A percentile compares a stretch with the other conserved stretches of the same genome.
Conservation (phyloP, 2,888 invertebrate genomes). For the Agriotes lineatus region DNA sequence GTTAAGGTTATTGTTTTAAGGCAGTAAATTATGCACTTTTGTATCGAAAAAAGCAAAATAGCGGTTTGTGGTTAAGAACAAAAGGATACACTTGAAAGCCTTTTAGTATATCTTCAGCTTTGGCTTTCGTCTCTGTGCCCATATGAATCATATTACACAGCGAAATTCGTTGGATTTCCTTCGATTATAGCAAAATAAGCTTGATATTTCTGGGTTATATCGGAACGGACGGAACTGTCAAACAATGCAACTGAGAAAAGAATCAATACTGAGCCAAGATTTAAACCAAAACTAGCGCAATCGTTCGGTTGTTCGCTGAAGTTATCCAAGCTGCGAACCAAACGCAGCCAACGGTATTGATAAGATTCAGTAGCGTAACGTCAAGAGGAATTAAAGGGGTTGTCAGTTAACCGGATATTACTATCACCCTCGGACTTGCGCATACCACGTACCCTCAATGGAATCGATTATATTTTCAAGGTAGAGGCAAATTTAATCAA, state of each 20-base stretch:
- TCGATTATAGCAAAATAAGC: no score
- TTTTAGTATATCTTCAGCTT: conserved; percentile 84
- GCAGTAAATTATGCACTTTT: no score
- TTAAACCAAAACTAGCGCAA: no score
- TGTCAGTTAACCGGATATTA: conserved; percentile 20
- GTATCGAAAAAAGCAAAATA: no score
- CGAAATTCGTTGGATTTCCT: no score
- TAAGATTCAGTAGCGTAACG: conserved; percentile 16
- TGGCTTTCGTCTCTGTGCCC: conserved; percentile 61
- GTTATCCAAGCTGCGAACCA: neutral
- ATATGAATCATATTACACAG: conserved; percentile 42
- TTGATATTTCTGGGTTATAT: no score
- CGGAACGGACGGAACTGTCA: no score
- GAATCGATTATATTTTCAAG: conserved; percentile 45
- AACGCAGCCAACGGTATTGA: neutral
- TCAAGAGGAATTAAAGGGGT: neutral
- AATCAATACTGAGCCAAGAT: no score
- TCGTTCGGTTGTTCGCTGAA: neutral
- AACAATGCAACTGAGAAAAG: no score
- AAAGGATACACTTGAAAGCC: conserved; percentile 94
- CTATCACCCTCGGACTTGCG: conserved; percentile 35
- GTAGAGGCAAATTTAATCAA: conserved; percentile 38
- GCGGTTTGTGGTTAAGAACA: neutral
- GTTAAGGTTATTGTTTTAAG: no score
- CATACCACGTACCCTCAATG: conserved; percentile 12